A percentile compares a stretch with the other conserved stretches of the same genome.
Evolutionary conservation across 2,797 vertebrate genomes (phyloP).

Genomic region (Parambassis ranga): DNA sequence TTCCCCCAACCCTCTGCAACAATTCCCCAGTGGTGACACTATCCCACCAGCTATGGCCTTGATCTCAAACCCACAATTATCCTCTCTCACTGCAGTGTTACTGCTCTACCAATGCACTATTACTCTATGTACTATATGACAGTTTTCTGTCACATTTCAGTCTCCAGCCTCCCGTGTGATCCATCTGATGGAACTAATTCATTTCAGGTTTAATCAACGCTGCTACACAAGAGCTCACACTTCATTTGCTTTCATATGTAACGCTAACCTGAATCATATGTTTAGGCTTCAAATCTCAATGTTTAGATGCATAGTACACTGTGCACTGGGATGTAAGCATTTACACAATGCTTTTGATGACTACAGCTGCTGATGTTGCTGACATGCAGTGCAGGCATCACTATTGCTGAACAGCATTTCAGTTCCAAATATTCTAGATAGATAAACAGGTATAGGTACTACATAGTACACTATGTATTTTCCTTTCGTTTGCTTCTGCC

Average conservation of each 20-base stretch:
- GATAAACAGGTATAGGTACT: neutral
- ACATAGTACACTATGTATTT: too few species aligned
- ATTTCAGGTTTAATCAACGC: constrained; percentile 23
- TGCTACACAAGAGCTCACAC: neutral
- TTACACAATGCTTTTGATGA: neutral
- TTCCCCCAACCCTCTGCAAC: constrained; percentile 4
- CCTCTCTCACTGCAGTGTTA: neutral
- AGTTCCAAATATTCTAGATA: neutral
- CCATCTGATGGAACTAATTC: constrained; percentile 16
- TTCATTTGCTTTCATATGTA: constrained; percentile 15
- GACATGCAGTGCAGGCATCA: neutral
- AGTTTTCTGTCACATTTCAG: neutral
- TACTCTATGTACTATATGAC: neutral
- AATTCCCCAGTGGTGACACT: constrained; percentile 16
- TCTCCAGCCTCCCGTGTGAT: neutral
- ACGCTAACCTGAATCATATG: neutral
- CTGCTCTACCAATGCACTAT: too few species aligned
- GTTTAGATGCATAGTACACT: neutral
- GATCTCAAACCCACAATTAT: constrained; percentile 11
- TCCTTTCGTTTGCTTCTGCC: neutral
- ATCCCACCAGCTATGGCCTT: constrained; percentile 10
- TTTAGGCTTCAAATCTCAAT: neutral
- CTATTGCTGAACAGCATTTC: neutral
- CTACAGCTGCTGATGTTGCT: neutral
- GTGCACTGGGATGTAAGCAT: neutral